Evolutionary conservation across 1,140 invertebrate species (phyloP).

Genomic region (Heliconius eleuchia): DNA sequence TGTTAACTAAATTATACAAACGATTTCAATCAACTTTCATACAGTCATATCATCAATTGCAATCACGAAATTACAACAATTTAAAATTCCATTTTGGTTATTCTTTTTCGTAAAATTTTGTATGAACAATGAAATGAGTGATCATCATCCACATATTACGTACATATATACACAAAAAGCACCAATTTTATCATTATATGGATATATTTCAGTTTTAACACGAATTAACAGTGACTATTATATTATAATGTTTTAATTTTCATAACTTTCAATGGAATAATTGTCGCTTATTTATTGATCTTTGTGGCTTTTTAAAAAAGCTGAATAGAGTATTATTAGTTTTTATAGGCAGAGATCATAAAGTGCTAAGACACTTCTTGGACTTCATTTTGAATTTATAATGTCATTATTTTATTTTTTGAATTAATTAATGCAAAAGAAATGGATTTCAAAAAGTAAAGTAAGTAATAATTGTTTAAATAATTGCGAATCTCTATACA

Average conservation of each 20-base stretch:
- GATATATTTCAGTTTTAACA: background rate
- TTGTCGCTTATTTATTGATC: background rate
- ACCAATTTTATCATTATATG: constrained; percentile 6
- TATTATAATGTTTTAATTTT: background rate
- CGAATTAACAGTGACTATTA: background rate
- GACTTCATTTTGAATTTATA: background rate
- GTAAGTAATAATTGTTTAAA: too few species aligned
- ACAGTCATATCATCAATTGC: too few species aligned
- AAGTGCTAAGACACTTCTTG: background rate
- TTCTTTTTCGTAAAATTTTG: background rate
- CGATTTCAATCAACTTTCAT: too few species aligned
- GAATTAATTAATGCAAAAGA: background rate
- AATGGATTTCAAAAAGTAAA: background rate
- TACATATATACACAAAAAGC: background rate
- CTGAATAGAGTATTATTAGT: background rate
- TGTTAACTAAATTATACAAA: too few species aligned
- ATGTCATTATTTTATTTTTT: background rate
- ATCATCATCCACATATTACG: background rate
- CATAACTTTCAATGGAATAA: background rate
- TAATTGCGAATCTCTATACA: too few species aligned
- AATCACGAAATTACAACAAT: too few species aligned
- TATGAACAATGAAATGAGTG: background rate
- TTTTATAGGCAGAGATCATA: background rate
- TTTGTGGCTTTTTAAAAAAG: background rate
- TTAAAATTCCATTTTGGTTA: too few species aligned